phyloP scores from a whole-genome alignment of 2,113 vertebrate genomes.

The Vireo altiloquus region DNA sequence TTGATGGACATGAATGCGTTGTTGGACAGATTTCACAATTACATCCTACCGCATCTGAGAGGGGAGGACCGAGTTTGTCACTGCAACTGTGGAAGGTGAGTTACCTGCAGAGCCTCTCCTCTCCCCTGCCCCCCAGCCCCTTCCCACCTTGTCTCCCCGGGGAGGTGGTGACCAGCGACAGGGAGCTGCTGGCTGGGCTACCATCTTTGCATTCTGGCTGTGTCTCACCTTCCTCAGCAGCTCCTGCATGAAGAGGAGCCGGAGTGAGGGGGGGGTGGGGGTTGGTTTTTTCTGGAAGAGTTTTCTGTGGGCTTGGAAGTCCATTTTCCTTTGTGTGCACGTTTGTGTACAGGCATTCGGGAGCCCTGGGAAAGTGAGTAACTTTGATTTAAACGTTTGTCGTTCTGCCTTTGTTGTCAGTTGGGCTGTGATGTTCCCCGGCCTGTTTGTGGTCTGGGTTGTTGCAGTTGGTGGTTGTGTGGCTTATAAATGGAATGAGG shows the following conservation, averaged over 20 bases:
- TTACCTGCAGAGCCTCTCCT: not conserved
- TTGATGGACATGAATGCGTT: conserved; percentile 99
- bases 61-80: conserved; percentile 99
- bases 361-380: not conserved
- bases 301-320: not conserved
- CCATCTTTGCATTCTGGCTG: conserved; percentile 4
- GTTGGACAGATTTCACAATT: conserved; percentile 99
- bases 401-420: not conserved
- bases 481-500: rapidly evolving
- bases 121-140: not conserved
- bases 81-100: conserved; percentile 99
- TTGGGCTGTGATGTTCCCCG: rapidly evolving
- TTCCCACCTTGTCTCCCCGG: rapidly evolving
- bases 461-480: not conserved
- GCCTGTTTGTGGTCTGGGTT: not conserved
- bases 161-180: not conserved
- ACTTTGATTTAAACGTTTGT: not conserved
- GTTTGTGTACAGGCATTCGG: rapidly evolving
- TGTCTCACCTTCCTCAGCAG: conserved; percentile 20
- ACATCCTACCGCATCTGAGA: conserved; percentile 98
- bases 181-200: not conserved
- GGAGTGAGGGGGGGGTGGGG: no score
- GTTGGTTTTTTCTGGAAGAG: not conserved
- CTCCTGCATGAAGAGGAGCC: not conserved
- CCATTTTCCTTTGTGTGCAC: not conserved